These are phyloP conservation scores for Acanthaster planci DNA, from an alignment of 35 echinoderm and acorn worm genomes.

Conservation along the genomic window DNA sequence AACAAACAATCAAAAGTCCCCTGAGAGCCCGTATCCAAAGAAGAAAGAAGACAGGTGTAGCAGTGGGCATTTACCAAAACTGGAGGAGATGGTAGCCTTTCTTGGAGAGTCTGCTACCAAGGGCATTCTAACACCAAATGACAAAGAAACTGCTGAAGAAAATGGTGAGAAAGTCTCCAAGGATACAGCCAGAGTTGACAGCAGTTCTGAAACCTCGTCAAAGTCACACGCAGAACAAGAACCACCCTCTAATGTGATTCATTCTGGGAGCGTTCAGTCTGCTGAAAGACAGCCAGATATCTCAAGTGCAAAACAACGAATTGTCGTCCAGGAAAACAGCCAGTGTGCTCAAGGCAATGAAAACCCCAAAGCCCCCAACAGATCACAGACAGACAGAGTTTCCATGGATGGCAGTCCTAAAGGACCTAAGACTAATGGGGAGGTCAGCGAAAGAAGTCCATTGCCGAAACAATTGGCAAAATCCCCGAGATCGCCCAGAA, in stretches of 20 bases:
- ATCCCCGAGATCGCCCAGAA: neutral
- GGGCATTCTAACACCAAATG: slow-evolving; percentile 33
- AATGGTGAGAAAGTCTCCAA: slow-evolving; percentile 31
- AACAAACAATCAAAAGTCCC: slow-evolving; percentile 8
- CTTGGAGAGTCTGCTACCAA: slow-evolving; percentile 63
- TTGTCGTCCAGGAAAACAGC: neutral
- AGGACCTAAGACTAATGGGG: neutral
- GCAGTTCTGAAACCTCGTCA: neutral
- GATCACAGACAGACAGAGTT: neutral
- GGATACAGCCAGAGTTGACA: neutral
- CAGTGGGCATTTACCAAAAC: slow-evolving; percentile 69
- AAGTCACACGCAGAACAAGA: neutral
- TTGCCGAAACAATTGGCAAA: neutral
- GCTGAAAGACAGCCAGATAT: slow-evolving; percentile 5
- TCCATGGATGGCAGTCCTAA: neutral
- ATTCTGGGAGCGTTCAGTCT: neutral
- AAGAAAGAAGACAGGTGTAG: slow-evolving; percentile 32
- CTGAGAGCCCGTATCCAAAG: slow-evolving; percentile 13
- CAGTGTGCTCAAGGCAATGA: neutral
- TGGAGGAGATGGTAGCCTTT: slow-evolving; percentile 88
- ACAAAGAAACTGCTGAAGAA: slow-evolving; percentile 6
- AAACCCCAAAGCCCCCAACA: neutral
- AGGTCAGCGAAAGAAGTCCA: neutral
- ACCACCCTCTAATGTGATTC: neutral
- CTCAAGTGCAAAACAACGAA: slow-evolving; percentile 11